Base-by-base conservation (phyloP, 2,888 invertebrate genomes). In the Callimorpha dominula region DNA sequence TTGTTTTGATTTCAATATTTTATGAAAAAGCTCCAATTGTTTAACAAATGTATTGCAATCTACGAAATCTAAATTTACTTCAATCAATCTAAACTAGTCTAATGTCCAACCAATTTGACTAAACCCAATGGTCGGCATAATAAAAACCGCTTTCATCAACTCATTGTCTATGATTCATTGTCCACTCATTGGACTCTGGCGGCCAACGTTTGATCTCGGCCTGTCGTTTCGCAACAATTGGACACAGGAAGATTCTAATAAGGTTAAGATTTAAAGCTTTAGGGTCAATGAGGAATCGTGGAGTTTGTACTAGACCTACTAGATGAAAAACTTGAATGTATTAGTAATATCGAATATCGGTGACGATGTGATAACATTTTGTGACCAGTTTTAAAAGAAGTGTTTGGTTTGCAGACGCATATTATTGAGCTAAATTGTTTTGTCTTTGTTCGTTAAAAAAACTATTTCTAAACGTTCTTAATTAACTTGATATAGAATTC, bases 231-330 rank as follows among this genome's bases (percentile, higher is more conserved):
- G 88, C 90, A 91, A 92, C 89, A 91, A 88, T 91, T 85, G 83
- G 81, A 81, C 85, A 89, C 93, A 93, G 94, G 95, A 94, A 94
- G 92, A 91, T 91, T 89, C 91, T 94, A 94, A 95, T 94, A 89
- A 90, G 93, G 91, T 93, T 91, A 92, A 91, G 95, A 94, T 94
- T 95, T 93, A 89, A 88, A 89, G 86, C 87, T 89, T 88, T 78
- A 86, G 88, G 92, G 92, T 91, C 91, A 91, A 89, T 88, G 85
- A 84, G 72, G 81, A 77, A 76, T 75, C 17, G 49, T 71, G 74
- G 74, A 82, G 75, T 77, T 83, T 78, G 77, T 71, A 80, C 74
- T 69, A 66, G 60, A 60, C 67, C 64, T 68, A 69, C 57, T 64
- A 11, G 57, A 40, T 60, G 40, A 60, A 60, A 31, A 60, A 46